Conservation (phyloP, 2,797 vertebrate genomes). For the Alfaro cultratus region DNA sequence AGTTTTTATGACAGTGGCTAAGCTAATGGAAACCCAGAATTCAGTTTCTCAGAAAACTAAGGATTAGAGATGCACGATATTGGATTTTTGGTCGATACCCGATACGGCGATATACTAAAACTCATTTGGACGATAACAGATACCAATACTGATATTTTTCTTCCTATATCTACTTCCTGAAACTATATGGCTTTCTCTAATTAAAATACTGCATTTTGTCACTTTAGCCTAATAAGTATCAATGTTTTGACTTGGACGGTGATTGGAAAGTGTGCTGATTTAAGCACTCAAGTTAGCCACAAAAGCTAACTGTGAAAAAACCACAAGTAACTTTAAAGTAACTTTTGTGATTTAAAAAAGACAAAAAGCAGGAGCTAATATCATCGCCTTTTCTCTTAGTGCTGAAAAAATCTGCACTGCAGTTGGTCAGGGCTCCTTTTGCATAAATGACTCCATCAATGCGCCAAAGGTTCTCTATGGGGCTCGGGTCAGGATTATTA, state of each 20-base stretch:
- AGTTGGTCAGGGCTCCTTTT: not conserved
- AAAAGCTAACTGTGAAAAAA: not conserved
- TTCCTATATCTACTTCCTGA: too few species aligned
- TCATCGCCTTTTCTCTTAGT: not conserved
- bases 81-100: too few species aligned
- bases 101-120: too few species aligned
- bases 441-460: not conserved
- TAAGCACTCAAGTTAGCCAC: not conserved
- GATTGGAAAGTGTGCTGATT: not conserved
- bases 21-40: not conserved
- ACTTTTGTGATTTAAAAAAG: not conserved
- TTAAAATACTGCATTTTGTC: not conserved
- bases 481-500: not conserved
- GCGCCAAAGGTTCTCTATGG: not conserved
- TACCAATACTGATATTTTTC: too few species aligned
- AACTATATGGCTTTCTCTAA: too few species aligned
- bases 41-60: too few species aligned
- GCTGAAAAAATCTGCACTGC: not conserved
- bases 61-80: too few species aligned
- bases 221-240: too few species aligned
- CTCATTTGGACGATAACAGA: too few species aligned
- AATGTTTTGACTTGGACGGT: not conserved
- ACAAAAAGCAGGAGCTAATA: not conserved
- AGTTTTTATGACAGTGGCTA: not conserved
- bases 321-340: not conserved